These are phyloP conservation scores for Rhinolophus ferrumequinum DNA, from an alignment of 2,113 vertebrate species.

Conservation along the genomic window DNA sequence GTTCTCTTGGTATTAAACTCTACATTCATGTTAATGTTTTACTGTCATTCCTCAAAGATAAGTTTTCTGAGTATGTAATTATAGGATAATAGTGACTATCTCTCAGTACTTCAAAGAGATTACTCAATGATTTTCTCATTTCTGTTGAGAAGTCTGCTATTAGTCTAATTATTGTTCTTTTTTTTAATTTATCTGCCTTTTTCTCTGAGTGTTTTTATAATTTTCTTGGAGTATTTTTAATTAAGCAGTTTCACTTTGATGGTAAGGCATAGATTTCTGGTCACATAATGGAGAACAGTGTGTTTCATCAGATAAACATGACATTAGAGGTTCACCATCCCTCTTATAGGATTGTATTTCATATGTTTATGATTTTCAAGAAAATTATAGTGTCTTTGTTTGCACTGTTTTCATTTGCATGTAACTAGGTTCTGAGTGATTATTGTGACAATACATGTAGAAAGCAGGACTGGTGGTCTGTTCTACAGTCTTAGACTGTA, in stretches of 20 bases:
- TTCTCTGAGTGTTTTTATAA: neutral
- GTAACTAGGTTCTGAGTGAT: neutral
- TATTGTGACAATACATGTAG: neutral
- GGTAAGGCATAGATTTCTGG: neutral
- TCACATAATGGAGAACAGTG: neutral
- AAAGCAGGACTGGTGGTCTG: neutral
- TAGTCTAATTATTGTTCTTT: neutral
- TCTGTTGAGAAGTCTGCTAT: neutral
- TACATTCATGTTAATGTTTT: neutral
- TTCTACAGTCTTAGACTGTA: neutral
- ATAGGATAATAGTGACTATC: neutral
- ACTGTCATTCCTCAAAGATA: neutral
- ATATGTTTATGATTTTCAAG: neutral
- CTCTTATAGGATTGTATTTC: neutral
- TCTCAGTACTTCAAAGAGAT: neutral
- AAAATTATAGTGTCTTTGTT: neutral
- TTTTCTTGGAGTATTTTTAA: neutral
- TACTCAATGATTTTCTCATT: neutral
- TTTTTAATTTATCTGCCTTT: neutral
- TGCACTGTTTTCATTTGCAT: neutral
- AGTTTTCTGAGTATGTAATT: neutral
- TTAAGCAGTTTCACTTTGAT: neutral
- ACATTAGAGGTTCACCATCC: no score
- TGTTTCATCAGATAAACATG: neutral
- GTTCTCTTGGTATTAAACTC: neutral